Evolutionary conservation across 2,113 vertebrate species (phyloP).

Genomic region (Mola mola): DNA sequence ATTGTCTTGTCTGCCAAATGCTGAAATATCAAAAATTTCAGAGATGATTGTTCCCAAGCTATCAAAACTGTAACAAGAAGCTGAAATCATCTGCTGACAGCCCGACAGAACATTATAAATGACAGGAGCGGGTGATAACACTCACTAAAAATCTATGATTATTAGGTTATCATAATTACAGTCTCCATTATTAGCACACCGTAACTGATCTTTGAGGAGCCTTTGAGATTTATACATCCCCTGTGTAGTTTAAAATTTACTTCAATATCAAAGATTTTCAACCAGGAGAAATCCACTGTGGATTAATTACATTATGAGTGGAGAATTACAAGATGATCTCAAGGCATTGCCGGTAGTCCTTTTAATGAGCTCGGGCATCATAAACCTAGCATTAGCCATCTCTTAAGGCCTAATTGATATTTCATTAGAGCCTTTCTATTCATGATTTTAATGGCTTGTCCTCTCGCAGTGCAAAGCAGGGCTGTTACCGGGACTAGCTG

Average conservation of each 20-base stretch:
- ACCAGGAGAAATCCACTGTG: slow-evolving; percentile 62
- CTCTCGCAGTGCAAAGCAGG: slow-evolving; percentile 41
- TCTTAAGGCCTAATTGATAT: slow-evolving; percentile 81
- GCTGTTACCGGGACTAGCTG: slow-evolving; percentile 46
- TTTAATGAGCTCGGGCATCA: slow-evolving; percentile 76
- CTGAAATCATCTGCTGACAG: slow-evolving; percentile 13
- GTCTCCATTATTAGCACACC: slow-evolving; percentile 58
- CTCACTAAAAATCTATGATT: slow-evolving; percentile 48
- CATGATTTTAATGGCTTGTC: slow-evolving; percentile 75
- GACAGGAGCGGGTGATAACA: slow-evolving; percentile 11
- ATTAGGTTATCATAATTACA: slow-evolving; percentile 54
- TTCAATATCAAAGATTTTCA: slow-evolving; percentile 69
- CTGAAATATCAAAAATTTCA: slow-evolving; percentile 65
- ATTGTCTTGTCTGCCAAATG: slow-evolving; percentile 71
- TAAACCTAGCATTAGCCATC: slow-evolving; percentile 69
- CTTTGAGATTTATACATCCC: slow-evolving; percentile 63
- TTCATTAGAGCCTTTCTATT: slow-evolving; percentile 81
- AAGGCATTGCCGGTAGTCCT: slow-evolving; percentile 47
- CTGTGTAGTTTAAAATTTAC: slow-evolving; percentile 67
- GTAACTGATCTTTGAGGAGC: slow-evolving; percentile 72
- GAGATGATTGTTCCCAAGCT: slow-evolving; percentile 54
- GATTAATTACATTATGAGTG: slow-evolving; percentile 77
- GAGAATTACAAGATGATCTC: slow-evolving; percentile 71
- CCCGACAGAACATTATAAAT: slow-evolving; percentile 6
- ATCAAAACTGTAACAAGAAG: slow-evolving; percentile 33